These are phyloP conservation scores for Plagodis pulveraria DNA, from an alignment of 2,888 invertebrate genomes.

Conservation along the genomic window DNA sequence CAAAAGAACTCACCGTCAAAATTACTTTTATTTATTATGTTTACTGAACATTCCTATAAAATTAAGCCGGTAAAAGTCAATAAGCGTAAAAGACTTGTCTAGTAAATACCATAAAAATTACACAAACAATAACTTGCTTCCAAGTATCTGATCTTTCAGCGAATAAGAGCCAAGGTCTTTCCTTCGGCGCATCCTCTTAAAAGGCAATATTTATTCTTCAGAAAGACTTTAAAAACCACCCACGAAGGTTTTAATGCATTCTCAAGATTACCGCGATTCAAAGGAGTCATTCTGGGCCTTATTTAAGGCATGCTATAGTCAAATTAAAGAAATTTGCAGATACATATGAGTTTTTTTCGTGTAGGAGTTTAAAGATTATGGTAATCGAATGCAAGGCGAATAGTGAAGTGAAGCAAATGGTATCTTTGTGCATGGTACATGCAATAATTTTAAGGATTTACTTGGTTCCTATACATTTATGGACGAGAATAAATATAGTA, in stretches of 20 bases:
- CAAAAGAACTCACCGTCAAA: too few relatives aligned
- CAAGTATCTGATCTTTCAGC: conserved; percentile 36
- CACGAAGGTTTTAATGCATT: conserved; percentile 49
- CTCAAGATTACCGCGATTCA: conserved; percentile 40
- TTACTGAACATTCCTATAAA: too few relatives aligned
- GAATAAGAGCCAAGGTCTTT: conserved; percentile 38
- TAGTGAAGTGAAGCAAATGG: not conserved
- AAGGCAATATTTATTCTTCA: conserved; percentile 40
- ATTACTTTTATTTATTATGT: too few relatives aligned
- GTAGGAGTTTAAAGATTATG: conserved; percentile 43
- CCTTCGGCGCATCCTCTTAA: conserved; percentile 18
- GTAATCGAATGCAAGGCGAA: conserved; percentile 33
- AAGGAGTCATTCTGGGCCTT: conserved; percentile 43
- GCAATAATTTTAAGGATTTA: conserved; percentile 6
- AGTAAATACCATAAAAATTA: not conserved
- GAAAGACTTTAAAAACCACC: conserved; percentile 46
- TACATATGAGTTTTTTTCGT: conserved; percentile 41
- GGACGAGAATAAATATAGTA: too few relatives aligned
- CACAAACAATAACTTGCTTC: not conserved
- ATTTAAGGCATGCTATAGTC: conserved; percentile 47
- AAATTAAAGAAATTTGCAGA: conserved; percentile 48
- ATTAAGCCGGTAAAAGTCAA: not conserved
- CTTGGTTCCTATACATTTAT: too few relatives aligned
- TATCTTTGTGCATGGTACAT: not conserved
- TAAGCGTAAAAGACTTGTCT: not conserved